Conservation (phyloP, 2,888 invertebrate genomes). For the Calliopum simillimum region DNA sequence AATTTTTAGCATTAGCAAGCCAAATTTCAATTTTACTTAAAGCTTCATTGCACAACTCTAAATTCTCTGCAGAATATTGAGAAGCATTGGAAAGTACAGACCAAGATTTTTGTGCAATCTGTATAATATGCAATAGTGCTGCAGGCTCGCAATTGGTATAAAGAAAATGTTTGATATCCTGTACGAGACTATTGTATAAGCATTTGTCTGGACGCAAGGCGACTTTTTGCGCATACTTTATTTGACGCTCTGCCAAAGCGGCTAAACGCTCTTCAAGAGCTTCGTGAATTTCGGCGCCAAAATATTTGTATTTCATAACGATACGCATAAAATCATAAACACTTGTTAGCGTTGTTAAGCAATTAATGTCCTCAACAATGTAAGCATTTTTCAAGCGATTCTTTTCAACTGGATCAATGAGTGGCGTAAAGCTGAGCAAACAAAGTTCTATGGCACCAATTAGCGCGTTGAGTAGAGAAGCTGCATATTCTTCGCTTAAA, state of each 20-base stretch:
- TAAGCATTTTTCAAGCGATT: constrained; percentile 79
- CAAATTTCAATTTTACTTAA: constrained; percentile 61
- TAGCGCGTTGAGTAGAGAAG: constrained; percentile 54
- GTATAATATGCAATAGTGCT: constrained; percentile 53
- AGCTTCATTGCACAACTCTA: constrained; percentile 52
- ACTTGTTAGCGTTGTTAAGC: constrained; percentile 71
- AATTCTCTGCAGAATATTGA: constrained; percentile 40
- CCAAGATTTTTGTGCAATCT: constrained; percentile 50
- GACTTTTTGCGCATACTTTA: constrained; percentile 59
- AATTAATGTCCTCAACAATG: constrained; percentile 75
- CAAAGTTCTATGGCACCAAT: constrained; percentile 71
- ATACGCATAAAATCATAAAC: constrained; percentile 69
- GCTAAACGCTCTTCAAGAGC: constrained; percentile 49
- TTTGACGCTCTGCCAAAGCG: constrained; percentile 49
- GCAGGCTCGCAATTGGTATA: constrained; percentile 61
- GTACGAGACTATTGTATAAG: constrained; percentile 59
- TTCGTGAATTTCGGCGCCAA: constrained; percentile 58
- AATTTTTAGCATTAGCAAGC: constrained; percentile 63
- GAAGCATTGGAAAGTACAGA: constrained; percentile 36
- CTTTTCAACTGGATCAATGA: constrained; percentile 88
- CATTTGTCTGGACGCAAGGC: constrained; percentile 63
- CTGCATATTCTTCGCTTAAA: constrained; percentile 45
- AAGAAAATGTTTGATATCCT: constrained; percentile 62
- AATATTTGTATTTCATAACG: constrained; percentile 62
- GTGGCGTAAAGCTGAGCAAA: constrained; percentile 74